Conservation (phyloP, 2,113 vertebrate genomes). For the Columba janthina region DNA sequence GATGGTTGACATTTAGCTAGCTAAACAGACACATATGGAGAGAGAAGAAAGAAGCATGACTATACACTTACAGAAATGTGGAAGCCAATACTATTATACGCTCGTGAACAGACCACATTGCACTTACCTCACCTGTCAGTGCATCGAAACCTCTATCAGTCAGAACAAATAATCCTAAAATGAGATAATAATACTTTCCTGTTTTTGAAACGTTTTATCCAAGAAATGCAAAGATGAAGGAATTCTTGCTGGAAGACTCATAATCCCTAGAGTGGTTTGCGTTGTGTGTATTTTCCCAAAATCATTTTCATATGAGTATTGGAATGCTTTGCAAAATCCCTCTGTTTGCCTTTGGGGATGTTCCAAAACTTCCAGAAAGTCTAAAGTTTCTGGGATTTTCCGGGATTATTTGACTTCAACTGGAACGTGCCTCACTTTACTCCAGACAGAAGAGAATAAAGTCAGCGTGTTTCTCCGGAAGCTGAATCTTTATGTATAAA, state of each 20-base stretch:
- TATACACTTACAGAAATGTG: background rate
- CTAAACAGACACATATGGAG: background rate
- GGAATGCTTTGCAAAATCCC: conserved; percentile 2
- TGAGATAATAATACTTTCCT: background rate
- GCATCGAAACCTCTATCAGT: background rate
- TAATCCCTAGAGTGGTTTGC: conserved; percentile 1
- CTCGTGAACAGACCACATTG: background rate
- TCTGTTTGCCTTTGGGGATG: conserved; percentile 7
- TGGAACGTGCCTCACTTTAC: conserved; percentile 3
- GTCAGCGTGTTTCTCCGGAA: background rate
- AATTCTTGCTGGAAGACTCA: conserved; percentile 44
- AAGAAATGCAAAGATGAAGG: conserved; percentile 15
- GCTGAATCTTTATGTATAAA: background rate
- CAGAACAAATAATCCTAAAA: background rate
- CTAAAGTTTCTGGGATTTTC: conserved; percentile 30
- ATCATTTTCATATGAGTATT: conserved; percentile 47
- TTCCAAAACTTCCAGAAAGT: conserved; percentile 46
- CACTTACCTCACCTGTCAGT: conserved; percentile 5
- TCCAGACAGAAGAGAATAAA: conserved; percentile 25
- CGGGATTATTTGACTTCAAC: conserved; percentile 32
- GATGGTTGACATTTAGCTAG: background rate
- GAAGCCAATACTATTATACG: background rate
- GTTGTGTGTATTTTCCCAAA: conserved; percentile 13
- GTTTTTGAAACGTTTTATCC: background rate
- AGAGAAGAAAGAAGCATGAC: background rate